Evolutionary conservation across 2,888 invertebrate species (phyloP), one percentile per base, ranked within the genome.

Genomic region (Bombyx huttoni): DNA sequence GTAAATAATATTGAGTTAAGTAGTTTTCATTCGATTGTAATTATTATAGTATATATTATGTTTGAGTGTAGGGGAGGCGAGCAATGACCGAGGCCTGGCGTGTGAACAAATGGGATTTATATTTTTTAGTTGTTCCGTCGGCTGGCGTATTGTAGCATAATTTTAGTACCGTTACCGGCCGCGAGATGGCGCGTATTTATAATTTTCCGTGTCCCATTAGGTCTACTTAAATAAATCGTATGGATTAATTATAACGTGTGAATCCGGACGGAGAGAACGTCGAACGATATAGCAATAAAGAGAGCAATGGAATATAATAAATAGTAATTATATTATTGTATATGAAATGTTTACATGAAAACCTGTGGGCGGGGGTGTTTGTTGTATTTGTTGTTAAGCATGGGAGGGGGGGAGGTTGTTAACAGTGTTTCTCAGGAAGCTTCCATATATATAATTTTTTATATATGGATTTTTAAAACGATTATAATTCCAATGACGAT

Each of bases 1-100:
- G 87, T 88, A 87, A 70, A 86, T 86, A 85, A 65, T 81, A 72
- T 77, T 72, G 80, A 81, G 77, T 81, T 79, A 74, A 81, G 85
- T 87, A 87, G 82, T 81, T 86, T 84, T 83, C 85, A 85, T 63
- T 86, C 77, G 81, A 80, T 81, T 85, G 81, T 83, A 85, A 84
- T 84, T 82, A 82, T 24, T 81, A 82, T 63, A 82, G 78, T 86
- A 85, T 81, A 81, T 76, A 62, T 64, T 67, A 66, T 66, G 64
- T 62, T 63, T 60, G 65, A 61, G 64, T 58, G 64, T 61, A 62
- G 56, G 57, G 59, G 52, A 56, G 56, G 53, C 52, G 62, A 52
- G 61, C 56, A 59, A 51, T 53, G 59, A 67, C 56, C 55, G 67
- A 69, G 75, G 76, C 72, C 70, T 69, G 75, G 67, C 74, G 73